Conservation (phyloP, 2,113 vertebrate species). For the Orycteropus afer region DNA sequence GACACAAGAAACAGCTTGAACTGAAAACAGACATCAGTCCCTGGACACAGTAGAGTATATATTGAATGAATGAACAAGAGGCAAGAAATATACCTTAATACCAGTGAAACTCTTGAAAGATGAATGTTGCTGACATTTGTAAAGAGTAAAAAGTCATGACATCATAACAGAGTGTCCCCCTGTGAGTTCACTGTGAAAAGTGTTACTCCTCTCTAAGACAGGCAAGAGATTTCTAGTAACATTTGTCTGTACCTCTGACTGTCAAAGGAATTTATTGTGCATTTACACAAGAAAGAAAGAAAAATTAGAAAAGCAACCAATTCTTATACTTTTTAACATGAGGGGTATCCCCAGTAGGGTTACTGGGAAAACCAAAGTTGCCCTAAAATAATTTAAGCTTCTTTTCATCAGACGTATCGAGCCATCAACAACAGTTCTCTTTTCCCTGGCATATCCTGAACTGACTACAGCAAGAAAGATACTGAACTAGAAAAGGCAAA, state of each 20-base stretch:
- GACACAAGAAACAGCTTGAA: conserved; percentile 20
- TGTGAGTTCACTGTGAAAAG: conserved; percentile 56
- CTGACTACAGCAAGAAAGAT: conserved; percentile 35
- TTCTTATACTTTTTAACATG: conserved; percentile 66
- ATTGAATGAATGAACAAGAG: conserved; percentile 59
- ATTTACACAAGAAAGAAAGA: conserved; percentile 74
- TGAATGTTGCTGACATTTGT: conserved; percentile 77
- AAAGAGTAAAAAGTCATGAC: conserved; percentile 79
- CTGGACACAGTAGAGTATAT: neutral
- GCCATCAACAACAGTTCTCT: neutral
- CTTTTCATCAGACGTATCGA: conserved; percentile 60
- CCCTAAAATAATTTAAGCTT: conserved; percentile 70
- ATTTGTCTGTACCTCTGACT: conserved; percentile 69
- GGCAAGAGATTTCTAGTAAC: conserved; percentile 60
- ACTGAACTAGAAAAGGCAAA: conserved; percentile 1
- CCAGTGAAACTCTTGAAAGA: conserved; percentile 70
- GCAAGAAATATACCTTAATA: conserved; percentile 62
- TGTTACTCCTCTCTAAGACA: conserved; percentile 55
- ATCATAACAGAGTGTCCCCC: conserved; percentile 75
- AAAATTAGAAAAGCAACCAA: conserved; percentile 74
- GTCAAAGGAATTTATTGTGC: conserved; percentile 75
- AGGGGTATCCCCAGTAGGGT: conserved; percentile 52
- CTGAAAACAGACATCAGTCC: conserved; percentile 50
- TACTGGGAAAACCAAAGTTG: conserved; percentile 67
- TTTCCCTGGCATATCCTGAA: too few species aligned